Evolutionary conservation across 2,888 invertebrate genomes (phyloP).

Genomic region (Lithophane socia): DNA sequence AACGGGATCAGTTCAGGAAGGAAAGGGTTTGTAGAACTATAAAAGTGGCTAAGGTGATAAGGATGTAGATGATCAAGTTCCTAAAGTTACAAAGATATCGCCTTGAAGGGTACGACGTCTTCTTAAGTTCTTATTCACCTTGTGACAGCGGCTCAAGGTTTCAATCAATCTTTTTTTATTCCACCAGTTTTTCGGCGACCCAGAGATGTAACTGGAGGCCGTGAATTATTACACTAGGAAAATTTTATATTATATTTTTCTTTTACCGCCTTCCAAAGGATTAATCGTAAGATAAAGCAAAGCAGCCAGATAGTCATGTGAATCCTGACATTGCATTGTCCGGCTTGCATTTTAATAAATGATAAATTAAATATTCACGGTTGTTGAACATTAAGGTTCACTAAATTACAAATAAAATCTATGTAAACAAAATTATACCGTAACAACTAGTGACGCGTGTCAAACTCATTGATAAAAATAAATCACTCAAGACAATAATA

Average conservation of each 20-base stretch:
- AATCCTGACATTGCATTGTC: slow-evolving; percentile 28
- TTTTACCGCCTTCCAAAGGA: slow-evolving; percentile 30
- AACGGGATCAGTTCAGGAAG: slow-evolving; percentile 50
- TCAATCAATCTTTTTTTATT: slow-evolving; percentile 69
- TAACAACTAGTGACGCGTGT: slow-evolving; percentile 80
- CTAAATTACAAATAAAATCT: slow-evolving; percentile 66
- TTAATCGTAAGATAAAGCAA: slow-evolving; percentile 16
- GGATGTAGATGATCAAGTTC: slow-evolving; percentile 29
- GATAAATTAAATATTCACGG: slow-evolving; percentile 67
- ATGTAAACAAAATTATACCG: slow-evolving; percentile 75
- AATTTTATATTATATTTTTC: slow-evolving; percentile 37
- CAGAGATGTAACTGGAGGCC: slow-evolving; percentile 63
- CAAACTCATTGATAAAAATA: slow-evolving; percentile 87
- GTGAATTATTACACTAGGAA: slow-evolving; percentile 59
- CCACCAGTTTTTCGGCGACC: slow-evolving; percentile 69
- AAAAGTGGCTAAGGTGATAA: slow-evolving; percentile 14
- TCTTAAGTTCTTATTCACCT: slow-evolving; percentile 73
- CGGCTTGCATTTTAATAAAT: slow-evolving; percentile 23
- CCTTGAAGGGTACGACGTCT: slow-evolving; percentile 78
- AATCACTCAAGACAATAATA: slow-evolving; percentile 76
- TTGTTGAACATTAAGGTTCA: slow-evolving; percentile 66
- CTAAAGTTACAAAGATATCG: slow-evolving; percentile 52
- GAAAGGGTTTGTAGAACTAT: slow-evolving; percentile 24
- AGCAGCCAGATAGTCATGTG: slow-evolving; percentile 30
- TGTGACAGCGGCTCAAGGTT: slow-evolving; percentile 72